Conservation (phyloP, 1,140 invertebrate species). For the Hermetia illucens region DNA sequence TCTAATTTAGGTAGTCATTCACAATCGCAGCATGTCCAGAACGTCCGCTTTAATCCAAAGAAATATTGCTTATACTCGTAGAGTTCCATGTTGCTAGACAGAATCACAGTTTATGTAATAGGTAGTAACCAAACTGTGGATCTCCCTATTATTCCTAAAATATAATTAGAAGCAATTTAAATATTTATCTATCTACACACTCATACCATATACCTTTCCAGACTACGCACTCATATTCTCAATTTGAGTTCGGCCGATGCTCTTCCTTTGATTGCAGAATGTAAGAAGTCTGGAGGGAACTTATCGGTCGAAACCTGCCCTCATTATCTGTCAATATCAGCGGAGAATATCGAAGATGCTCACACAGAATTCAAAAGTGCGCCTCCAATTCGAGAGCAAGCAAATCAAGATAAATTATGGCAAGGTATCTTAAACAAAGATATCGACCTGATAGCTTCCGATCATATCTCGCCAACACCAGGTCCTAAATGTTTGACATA, state of each 20-base stretch:
- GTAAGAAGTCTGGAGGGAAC: conserved; percentile 29
- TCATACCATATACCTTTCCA: too few relatives aligned
- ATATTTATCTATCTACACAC: too few relatives aligned
- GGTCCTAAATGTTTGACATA: conserved; percentile 40
- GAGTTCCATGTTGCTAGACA: too few relatives aligned
- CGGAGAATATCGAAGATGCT: conserved; percentile 44
- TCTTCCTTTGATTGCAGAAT: conserved; percentile 32
- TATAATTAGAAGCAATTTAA: too few relatives aligned
- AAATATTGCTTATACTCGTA: too few relatives aligned
- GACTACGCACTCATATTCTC: conserved; percentile 51
- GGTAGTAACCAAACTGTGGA: too few relatives aligned
- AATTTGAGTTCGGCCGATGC: conserved; percentile 50
- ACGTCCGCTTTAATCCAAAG: too few relatives aligned
- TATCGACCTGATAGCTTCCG: conserved; percentile 48
- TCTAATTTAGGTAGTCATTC: too few relatives aligned
- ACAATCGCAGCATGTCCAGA: too few relatives aligned
- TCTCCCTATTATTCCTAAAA: too few relatives aligned
- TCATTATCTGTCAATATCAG: conserved; percentile 50
- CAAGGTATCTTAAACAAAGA: conserved; percentile 36
- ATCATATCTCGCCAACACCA: conserved; percentile 57
- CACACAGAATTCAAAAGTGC: conserved; percentile 56
- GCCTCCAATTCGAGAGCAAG: conserved; percentile 46
- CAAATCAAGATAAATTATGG: conserved; percentile 51
- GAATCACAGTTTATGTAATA: too few relatives aligned
- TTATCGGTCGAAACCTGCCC: conserved; percentile 58